Percentiles rank a stretch among this genome's conserved stretches.
Conservation (phyloP, 2,888 invertebrate genomes). For the Julus scanicus region DNA sequence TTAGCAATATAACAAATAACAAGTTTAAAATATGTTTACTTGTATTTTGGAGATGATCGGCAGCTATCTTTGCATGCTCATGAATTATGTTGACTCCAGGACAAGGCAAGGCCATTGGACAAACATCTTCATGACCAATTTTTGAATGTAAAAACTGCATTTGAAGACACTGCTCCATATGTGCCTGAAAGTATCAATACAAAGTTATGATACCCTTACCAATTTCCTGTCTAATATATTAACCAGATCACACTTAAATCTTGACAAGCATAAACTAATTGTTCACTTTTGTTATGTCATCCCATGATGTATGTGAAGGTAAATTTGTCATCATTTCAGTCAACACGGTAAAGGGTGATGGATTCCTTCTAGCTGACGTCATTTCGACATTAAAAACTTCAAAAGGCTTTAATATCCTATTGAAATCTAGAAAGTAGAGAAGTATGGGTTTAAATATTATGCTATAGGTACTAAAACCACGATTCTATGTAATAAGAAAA, state of each 20-base stretch:
- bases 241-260: no score
- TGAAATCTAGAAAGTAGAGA: background rate
- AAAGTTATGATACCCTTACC: no score
- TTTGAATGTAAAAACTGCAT: constrained; percentile 74
- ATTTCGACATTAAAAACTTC: background rate
- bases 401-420: constrained; percentile 47
- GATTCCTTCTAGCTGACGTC: background rate
- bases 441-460: background rate
- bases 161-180: constrained; percentile 74
- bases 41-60: constrained; percentile 28
- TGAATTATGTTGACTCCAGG: constrained; percentile 70
- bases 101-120: constrained; percentile 68
- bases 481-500: background rate
- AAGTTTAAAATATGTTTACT: constrained; percentile 27
- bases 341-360: background rate
- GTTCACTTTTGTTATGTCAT: constrained; percentile 16
- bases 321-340: constrained; percentile 44
- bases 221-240: no score
- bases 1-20: background rate
- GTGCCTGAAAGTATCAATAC: constrained; percentile 62
- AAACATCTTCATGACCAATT: constrained; percentile 68
- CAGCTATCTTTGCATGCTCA: constrained; percentile 71
- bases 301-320: background rate
- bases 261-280: background rate
- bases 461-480: background rate